A percentile compares a stretch with the other conserved stretches of the same genome.
Conservation (phyloP, 2,113 vertebrate species). For the Mola mola region DNA sequence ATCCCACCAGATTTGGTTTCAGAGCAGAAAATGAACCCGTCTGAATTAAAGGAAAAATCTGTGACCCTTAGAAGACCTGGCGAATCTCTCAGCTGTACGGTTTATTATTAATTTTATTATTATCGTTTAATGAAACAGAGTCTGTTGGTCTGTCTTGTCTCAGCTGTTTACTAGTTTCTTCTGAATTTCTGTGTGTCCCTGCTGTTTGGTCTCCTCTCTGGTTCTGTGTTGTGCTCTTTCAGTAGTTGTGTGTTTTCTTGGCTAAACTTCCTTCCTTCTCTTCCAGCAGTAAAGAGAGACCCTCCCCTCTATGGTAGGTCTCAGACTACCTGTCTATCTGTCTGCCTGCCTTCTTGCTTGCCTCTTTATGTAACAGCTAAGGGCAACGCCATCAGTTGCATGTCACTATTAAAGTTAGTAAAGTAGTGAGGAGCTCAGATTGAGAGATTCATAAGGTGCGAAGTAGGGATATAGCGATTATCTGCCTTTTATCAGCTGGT, state of each 20-base stretch:
- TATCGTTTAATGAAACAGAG: no score
- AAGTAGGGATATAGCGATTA: no score
- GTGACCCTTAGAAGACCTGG: no score
- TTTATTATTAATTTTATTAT: no score
- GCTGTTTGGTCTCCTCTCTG: slow-evolving; percentile 1
- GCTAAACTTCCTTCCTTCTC: slow-evolving; percentile 69
- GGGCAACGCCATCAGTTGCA: neutral
- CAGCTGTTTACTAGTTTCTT: no score
- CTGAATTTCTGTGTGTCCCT: no score
- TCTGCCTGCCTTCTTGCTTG: slow-evolving; percentile 6
- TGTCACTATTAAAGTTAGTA: no score
- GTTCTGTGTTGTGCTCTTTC: slow-evolving; percentile 24
- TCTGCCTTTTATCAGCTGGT: no score
- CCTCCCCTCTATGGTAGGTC: slow-evolving; percentile 85
- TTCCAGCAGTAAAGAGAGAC: slow-evolving; percentile 85
- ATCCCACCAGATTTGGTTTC: no score
- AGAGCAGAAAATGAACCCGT: no score
- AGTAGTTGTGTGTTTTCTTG: slow-evolving; percentile 30
- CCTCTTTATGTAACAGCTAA: neutral
- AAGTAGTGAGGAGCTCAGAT: neutral
- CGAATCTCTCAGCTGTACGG: no score
- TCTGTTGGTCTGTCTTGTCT: slow-evolving; percentile 4
- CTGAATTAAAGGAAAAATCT: no score
- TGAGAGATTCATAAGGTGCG: neutral
- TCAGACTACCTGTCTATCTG: slow-evolving; percentile 40